These are phyloP conservation scores for Arge pagana DNA, from an alignment of 2,888 invertebrate species.

Conservation along the genomic window DNA sequence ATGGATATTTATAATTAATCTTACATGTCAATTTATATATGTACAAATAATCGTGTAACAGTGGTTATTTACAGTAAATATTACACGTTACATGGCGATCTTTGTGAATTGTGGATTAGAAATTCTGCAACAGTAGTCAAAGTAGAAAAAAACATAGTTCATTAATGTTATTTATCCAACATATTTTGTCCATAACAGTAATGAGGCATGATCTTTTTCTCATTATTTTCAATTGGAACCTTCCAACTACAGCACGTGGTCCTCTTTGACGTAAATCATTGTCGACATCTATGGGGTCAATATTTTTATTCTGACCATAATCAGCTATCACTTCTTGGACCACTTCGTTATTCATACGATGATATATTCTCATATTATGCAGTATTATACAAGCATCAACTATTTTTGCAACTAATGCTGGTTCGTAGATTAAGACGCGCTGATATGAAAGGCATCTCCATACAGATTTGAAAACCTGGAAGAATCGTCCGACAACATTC, in stretches of 20 bases:
- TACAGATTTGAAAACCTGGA: conserved; percentile 24
- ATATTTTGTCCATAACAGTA: conserved; percentile 21
- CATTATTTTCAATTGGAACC: conserved; percentile 23
- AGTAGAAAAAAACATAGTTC: too few relatives aligned
- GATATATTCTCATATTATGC: conserved; percentile 26
- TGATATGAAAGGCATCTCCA: conserved; percentile 27
- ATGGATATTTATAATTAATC: too few relatives aligned
- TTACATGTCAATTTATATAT: too few relatives aligned
- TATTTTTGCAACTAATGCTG: conserved; percentile 25
- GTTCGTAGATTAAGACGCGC: conserved; percentile 24
- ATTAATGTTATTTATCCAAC: neutral
- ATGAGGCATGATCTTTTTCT: conserved; percentile 15
- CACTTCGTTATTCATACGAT: conserved; percentile 12
- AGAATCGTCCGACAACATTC: conserved; percentile 26
- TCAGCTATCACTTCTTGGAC: neutral
- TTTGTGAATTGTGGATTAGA: too few relatives aligned
- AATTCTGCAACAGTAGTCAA: too few relatives aligned
- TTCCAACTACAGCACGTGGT: conserved; percentile 18
- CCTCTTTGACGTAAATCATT: conserved; percentile 15
- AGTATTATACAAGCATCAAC: conserved; percentile 29
- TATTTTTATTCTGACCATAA: conserved; percentile 3
- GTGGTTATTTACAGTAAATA: too few relatives aligned
- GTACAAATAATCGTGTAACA: too few relatives aligned
- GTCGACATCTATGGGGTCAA: conserved; percentile 3
- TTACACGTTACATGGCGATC: too few relatives aligned